Evolutionary conservation across 2,113 vertebrate genomes (phyloP).

Genomic region (Conger conger): DNA sequence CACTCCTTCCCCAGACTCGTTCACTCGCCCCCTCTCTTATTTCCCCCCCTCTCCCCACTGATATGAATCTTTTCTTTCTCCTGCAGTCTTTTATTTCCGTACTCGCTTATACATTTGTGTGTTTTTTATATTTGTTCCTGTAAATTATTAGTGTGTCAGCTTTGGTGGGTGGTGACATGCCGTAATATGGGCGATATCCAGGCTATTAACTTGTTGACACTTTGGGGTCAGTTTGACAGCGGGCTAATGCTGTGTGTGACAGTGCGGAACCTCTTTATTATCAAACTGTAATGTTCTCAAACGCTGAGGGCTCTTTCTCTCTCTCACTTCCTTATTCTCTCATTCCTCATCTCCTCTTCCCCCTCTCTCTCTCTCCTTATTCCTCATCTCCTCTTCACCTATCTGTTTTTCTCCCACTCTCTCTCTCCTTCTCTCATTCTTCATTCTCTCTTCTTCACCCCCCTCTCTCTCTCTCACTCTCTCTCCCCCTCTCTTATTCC

Average conservation of each 20-base stretch:
- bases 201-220: conserved; percentile 74
- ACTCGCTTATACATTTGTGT: conserved; percentile 47
- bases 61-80: neutral
- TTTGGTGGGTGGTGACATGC: conserved; percentile 40
- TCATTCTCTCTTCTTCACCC: conserved; percentile 39
- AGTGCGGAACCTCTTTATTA: conserved; percentile 73
- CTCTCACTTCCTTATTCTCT: neutral
- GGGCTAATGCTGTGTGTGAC: conserved; percentile 68
- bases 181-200: conserved; percentile 62
- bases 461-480: conserved; percentile 1
- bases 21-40: conserved; percentile 11
- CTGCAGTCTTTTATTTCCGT: conserved; percentile 21
- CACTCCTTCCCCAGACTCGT: neutral
- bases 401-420: neutral
- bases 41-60: neutral
- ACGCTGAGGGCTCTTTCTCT: conserved; percentile 52
- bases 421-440: neutral
- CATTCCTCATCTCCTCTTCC: conserved; percentile 15
- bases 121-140: conserved; percentile 39
- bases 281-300: conserved; percentile 69
- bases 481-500: neutral
- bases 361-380: conserved; percentile 15
- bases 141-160: conserved; percentile 39
- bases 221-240: conserved; percentile 70
- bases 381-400: conserved; percentile 9